A percentile compares a stretch with the other conserved stretches of the same genome.
These are phyloP conservation scores for Artibeus jamaicensis DNA, from an alignment of 2,797 vertebrate species.

Conservation along the genomic window DNA sequence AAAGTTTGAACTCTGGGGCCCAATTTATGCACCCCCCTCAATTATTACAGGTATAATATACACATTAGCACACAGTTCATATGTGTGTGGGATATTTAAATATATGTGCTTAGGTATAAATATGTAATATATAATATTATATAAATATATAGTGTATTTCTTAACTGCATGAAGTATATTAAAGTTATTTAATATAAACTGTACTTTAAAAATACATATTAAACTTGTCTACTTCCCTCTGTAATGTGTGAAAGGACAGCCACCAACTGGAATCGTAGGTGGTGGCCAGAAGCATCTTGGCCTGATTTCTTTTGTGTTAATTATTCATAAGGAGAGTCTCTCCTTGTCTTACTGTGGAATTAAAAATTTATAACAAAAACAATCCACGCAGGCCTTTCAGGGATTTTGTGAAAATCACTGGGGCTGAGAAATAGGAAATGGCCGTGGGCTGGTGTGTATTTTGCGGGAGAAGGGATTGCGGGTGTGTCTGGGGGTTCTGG, in stretches of 20 bases:
- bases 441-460: neutral
- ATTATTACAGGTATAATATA: neutral
- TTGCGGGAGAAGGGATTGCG: neutral
- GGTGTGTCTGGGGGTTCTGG: neutral
- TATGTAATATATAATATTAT: neutral
- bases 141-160: neutral
- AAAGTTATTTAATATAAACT: neutral
- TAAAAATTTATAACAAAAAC: slow-evolving; percentile 49
- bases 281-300: neutral
- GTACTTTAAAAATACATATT: neutral
- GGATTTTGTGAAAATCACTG: neutral
- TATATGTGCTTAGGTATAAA: neutral
- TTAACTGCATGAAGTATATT: neutral
- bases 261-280: neutral
- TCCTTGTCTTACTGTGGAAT: slow-evolving; percentile 30
- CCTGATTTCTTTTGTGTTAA: neutral
- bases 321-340: slow-evolving; percentile 11
- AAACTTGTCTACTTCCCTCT: neutral
- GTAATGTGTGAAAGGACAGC: fast-evolving
- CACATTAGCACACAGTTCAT: no score
- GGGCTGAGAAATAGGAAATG: neutral
- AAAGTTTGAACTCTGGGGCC: neutral
- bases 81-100: neutral
- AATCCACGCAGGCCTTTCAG: neutral
- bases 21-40: neutral